A percentile compares a stretch with the other conserved stretches of the same genome.
These are phyloP conservation scores for Pseudotriccus pelzelni DNA, from an alignment of 2,797 vertebrate genomes.

Conservation along the genomic window DNA sequence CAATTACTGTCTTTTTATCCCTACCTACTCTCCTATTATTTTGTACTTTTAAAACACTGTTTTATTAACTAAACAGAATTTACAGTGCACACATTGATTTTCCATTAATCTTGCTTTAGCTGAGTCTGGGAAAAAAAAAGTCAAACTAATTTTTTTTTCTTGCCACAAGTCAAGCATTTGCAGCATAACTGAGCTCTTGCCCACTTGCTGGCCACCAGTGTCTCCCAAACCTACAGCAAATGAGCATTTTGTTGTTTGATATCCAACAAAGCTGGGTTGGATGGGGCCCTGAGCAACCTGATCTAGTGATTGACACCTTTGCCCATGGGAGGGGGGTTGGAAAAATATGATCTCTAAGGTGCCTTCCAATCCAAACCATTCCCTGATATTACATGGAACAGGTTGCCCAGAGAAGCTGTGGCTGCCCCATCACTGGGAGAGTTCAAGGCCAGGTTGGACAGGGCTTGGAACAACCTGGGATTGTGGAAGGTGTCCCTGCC, in stretches of 20 bases:
- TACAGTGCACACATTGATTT: conserved; percentile 39
- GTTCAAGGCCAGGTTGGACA: neutral
- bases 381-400: neutral
- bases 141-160: neutral
- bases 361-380: neutral
- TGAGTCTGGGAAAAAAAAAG: neutral
- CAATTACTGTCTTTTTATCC: conserved; percentile 53
- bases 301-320: neutral
- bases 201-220: neutral
- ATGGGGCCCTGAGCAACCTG: neutral
- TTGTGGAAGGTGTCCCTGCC: neutral
- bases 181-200: neutral
- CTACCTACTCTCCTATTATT: conserved; percentile 25
- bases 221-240: neutral
- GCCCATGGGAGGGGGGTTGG: neutral
- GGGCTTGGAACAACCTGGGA: neutral
- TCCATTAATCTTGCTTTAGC: conserved; percentile 17
- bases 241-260: neutral
- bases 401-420: neutral
- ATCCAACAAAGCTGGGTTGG: neutral
- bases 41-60: conserved; percentile 9
- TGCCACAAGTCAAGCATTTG: neutral
- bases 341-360: neutral
- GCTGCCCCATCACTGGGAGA: neutral
- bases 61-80: conserved; percentile 27